Percentiles rank a stretch among this genome's conserved stretches.
Evolutionary conservation across 1,140 invertebrate genomes (phyloP).

Genomic region (Drosophila varians): DNA sequence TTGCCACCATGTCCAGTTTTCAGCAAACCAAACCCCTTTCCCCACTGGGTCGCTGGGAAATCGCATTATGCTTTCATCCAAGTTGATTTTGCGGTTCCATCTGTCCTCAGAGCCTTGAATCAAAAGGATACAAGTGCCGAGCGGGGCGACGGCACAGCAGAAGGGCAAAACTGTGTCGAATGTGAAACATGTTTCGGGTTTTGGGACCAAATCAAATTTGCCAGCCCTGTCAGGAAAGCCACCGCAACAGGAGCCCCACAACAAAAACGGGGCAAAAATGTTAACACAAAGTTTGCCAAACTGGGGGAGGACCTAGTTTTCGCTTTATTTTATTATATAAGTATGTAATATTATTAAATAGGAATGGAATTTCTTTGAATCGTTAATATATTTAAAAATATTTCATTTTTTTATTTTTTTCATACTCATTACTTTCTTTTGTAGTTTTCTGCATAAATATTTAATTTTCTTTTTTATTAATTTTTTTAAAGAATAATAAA

Average conservation of each 20-base stretch:
- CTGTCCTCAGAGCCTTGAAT: background rate
- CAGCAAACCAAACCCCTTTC: background rate
- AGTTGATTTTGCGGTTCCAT: conserved; percentile 33
- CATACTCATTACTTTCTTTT: too few species aligned
- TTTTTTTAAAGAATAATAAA: too few species aligned
- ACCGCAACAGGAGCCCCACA: background rate
- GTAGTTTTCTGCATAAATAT: too few species aligned
- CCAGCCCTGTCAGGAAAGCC: conserved; percentile 4
- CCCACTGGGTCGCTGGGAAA: background rate
- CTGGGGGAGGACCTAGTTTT: background rate
- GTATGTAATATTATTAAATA: too few species aligned
- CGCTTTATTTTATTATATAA: background rate
- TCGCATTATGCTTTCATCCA: conserved; percentile 13
- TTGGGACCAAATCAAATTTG: conserved; percentile 38
- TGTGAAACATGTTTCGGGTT: conserved; percentile 31
- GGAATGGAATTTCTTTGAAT: too few species aligned
- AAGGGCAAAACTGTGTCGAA: conserved; percentile 6
- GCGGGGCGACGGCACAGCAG: background rate
- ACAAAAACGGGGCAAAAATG: background rate
- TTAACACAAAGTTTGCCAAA: background rate
- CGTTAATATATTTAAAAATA: too few species aligned
- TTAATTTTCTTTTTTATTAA: too few species aligned
- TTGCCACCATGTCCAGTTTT: background rate
- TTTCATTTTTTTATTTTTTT: too few species aligned
- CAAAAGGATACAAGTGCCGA: conserved; percentile 7